Evolutionary conservation across 2,797 vertebrate genomes (phyloP), one percentile per base, ranked within the genome.

Genomic region (Galaxias olidus): DNA sequence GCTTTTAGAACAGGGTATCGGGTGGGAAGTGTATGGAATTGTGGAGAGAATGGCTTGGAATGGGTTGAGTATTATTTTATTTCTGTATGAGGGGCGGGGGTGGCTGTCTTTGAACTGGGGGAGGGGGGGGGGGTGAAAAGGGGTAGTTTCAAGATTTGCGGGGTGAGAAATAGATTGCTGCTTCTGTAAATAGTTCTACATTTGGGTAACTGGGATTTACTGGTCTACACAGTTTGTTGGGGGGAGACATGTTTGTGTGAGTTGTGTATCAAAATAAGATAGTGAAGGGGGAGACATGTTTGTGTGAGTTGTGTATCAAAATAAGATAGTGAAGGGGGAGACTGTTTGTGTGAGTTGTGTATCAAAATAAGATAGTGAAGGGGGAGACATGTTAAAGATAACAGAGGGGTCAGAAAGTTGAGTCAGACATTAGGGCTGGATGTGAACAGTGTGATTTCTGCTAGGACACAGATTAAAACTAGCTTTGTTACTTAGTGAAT

Each of bases 401-500:
- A 59, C 12, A 65, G 66, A 76, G 86, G 51, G 70, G 59, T 78
- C 79, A 55, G 76, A 30, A 69, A 70, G 66, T 76, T 10, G 50
- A 80, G 78, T 81, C 75, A 82, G 85, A 89, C 81, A 65, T 86
- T 79, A 76, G 82, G 88, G 82, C 79, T 85, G 86, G 81, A 88
- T 78, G 87, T 86, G 84, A 88, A 89, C 82, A 65, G 79, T 88
- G 88, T 88, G 86, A 88, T 86, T 88, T 88, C 82, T 87, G 87
- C 82, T 85, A 89, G 65, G 40, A 86, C 79, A 88, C 84, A 72
- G 83, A 90, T 81, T 76, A 90, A n/a, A n/a, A 89, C 87, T 91
- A 89, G 89, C 90, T 92, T 93, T 92, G 91, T 92, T 92, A 90
- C 91, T 88, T 92, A 85, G 91, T 93, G 88, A 92, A 89, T 89